phyloP scores from a whole-genome alignment of 2,888 invertebrate species.

The Notocelia uddmanniana region DNA sequence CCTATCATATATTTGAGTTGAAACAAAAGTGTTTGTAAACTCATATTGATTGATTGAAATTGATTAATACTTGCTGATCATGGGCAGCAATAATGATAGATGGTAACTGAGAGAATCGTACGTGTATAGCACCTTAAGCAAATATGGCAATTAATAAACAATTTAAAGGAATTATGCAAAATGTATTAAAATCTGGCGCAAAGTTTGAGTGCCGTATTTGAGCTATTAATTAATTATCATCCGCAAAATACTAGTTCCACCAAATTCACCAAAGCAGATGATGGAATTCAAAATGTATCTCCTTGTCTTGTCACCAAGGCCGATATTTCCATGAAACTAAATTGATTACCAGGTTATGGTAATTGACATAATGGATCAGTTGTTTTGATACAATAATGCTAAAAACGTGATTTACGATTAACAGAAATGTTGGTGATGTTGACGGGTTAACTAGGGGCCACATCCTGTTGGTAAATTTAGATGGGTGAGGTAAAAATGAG shows the following conservation, averaged over 20 bases:
- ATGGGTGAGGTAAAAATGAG: conserved; percentile 7
- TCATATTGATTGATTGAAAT: too few species aligned
- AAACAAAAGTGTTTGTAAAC: too few species aligned
- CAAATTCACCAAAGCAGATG: conserved; percentile 37
- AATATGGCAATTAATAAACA: too few species aligned
- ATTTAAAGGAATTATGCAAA: conserved; percentile 29
- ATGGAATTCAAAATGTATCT: conserved; percentile 40
- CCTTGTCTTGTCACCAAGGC: conserved; percentile 49
- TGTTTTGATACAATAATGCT: conserved; percentile 41
- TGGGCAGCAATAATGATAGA: too few species aligned
- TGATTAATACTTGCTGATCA: too few species aligned
- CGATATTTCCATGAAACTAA: conserved; percentile 48
- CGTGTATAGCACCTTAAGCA: too few species aligned
- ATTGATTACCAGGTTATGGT: conserved; percentile 46
- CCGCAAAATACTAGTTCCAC: conserved; percentile 47
- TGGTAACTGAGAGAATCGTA: too few species aligned
- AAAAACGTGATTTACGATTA: conserved; percentile 35
- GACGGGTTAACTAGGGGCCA: conserved; percentile 16
- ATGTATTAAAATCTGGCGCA: conserved; percentile 14
- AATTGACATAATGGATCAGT: conserved; percentile 34
- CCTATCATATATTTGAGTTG: too few species aligned
- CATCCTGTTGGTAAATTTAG: conserved; percentile 33
- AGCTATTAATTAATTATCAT: conserved; percentile 54
- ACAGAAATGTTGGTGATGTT: conserved; percentile 13
- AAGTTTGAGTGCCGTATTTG: conserved; percentile 53